Evolutionary conservation across 2,888 invertebrate species (phyloP).

Genomic region (Torymus aiolomorphi): DNA sequence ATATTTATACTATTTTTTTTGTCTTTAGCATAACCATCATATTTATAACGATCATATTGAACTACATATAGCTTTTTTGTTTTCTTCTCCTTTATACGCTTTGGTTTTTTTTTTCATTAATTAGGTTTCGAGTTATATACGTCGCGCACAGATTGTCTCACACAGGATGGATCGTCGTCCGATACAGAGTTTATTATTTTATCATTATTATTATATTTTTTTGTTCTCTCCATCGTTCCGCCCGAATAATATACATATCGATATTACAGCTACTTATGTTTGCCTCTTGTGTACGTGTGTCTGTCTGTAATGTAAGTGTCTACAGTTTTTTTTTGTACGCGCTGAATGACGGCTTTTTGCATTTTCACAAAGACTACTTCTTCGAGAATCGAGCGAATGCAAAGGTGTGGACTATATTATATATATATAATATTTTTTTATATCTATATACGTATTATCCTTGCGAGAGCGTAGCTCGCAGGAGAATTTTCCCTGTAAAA

Average conservation of each 20-base stretch:
- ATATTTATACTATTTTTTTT: slow-evolving; percentile 53
- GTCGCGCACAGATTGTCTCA: slow-evolving; percentile 52
- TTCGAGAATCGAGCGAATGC: no score
- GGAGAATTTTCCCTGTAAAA: slow-evolving; percentile 22
- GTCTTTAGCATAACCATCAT: slow-evolving; percentile 39
- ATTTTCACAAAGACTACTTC: slow-evolving; percentile 7
- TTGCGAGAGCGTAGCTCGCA: background rate
- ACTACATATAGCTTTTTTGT: slow-evolving; percentile 37
- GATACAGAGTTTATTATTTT: background rate
- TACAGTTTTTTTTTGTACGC: slow-evolving; percentile 7
- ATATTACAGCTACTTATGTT: slow-evolving; percentile 42
- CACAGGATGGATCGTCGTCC: slow-evolving; percentile 50
- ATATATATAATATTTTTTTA: no score
- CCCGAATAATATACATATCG: slow-evolving; percentile 13
- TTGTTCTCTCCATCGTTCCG: background rate
- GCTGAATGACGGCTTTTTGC: background rate
- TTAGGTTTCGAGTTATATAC: slow-evolving; percentile 25
- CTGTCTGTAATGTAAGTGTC: no score
- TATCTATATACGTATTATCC: no score
- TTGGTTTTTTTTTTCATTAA: background rate
- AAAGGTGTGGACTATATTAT: no score
- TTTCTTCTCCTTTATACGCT: slow-evolving; percentile 9
- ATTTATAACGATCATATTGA: slow-evolving; percentile 54
- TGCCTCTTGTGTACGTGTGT: slow-evolving; percentile 19
- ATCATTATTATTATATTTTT: background rate